A percentile compares a stretch with the other conserved stretches of the same genome.
These are phyloP conservation scores for Dendroctonus ponderosae DNA, from an alignment of 1,140 invertebrate species.

Conservation along the genomic window DNA sequence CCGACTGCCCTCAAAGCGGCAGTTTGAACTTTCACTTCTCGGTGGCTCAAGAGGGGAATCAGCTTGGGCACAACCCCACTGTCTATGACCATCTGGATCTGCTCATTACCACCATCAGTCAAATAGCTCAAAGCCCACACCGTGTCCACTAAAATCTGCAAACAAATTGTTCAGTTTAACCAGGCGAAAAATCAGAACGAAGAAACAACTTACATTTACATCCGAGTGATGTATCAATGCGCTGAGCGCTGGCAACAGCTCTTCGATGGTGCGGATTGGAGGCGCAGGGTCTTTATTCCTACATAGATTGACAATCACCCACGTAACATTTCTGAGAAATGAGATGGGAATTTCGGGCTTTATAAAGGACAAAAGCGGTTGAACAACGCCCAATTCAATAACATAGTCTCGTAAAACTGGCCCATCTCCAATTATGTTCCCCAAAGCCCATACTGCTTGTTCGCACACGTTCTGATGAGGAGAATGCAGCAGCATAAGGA, in stretches of 20 bases:
- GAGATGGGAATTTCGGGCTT: slow-evolving; percentile 89
- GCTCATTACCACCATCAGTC: slow-evolving; percentile 97
- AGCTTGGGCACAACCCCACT: slow-evolving; percentile 91
- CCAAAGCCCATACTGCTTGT: slow-evolving; percentile 98
- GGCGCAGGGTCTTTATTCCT: slow-evolving; percentile 94
- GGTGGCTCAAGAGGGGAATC: slow-evolving; percentile 92
- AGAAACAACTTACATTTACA: slow-evolving; percentile 76
- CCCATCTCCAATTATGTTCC: slow-evolving; percentile 91
- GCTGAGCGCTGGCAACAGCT: slow-evolving; percentile 92
- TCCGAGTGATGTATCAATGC: slow-evolving; percentile 94
- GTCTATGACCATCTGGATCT: slow-evolving; percentile 99
- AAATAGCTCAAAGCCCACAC: slow-evolving; percentile 99
- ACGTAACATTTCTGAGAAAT: slow-evolving; percentile 95
- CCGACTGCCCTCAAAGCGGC: slow-evolving; percentile 95
- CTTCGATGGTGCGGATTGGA: slow-evolving; percentile 79
- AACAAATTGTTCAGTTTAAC: slow-evolving; percentile 35
- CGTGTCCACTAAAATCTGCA: slow-evolving; percentile 95
- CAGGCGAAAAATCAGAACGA: too few relatives aligned
- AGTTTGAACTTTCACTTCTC: slow-evolving; percentile 97
- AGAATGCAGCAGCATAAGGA: slow-evolving; percentile 87
- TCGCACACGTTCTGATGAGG: slow-evolving; percentile 97
- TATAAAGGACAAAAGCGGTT: slow-evolving; percentile 86
- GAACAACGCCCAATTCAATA: slow-evolving; percentile 85
- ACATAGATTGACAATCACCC: slow-evolving; percentile 97
- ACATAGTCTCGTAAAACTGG: slow-evolving; percentile 88